Base-by-base conservation (phyloP, 2,888 invertebrate genomes). In the Dolichopus griseipennis region DNA sequence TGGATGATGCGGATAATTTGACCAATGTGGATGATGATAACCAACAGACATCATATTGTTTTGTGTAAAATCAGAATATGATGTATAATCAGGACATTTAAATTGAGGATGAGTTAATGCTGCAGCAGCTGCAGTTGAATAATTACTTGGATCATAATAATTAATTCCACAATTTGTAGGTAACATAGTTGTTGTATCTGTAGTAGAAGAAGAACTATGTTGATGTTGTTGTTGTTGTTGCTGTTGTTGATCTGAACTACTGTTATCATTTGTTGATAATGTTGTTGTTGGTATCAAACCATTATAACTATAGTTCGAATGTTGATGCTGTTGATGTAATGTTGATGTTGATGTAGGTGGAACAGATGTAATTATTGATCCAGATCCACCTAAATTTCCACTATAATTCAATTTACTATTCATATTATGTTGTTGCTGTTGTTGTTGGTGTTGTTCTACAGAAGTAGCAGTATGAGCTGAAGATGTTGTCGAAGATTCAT, bases 31-130 rank as follows among this genome's bases (percentile, higher is more conserved):
- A 33, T 61, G 66, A 63, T 65, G 64, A 52, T 65, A 27, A 22
- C 70, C 61, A 22, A 69, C 65, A 15, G 69, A 43, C 65, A 71
- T 69, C 66, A 71, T 71, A 22, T 69, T 67, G 22, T 71, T 72
- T 21, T 69, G 70, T 15, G 68, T 69, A 18, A 72, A 69, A n/a
- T 73, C 72, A 2, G 72, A 68, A 62, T 73, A 73, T 64, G 64
- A 33, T 37, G 64, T 20, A 64, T 64, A 64, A 64, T 64, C 64
- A 34, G 63, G 63, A 27, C 63, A 63, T 63, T 63, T 63, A 18
- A 63, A 63, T 63, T 63, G 63, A 18, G 37, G 43, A 65, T 65
- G 41, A 64, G 52, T 52, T 64, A 64, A 65, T 65, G 65, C 27
- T 64, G n/a, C 37, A 37, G 37, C 37, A 37, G 37, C 27, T 18